These are phyloP conservation scores for Osmoderma eremita DNA, from an alignment of 2,888 invertebrate genomes.

Conservation along the genomic window DNA sequence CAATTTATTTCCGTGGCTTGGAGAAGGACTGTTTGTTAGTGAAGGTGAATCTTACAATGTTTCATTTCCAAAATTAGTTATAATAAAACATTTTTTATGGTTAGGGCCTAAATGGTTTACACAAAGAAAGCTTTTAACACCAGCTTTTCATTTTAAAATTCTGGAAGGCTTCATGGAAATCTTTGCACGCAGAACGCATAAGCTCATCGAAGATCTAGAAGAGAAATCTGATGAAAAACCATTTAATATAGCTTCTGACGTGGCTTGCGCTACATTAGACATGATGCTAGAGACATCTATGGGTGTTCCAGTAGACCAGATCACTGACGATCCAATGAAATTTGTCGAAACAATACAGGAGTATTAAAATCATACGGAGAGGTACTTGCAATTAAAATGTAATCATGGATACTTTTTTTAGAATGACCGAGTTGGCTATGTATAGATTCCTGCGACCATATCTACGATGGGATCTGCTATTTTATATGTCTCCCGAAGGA, in stretches of 20 bases:
- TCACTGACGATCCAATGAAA: constrained; percentile 49
- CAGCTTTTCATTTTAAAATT: constrained; percentile 57
- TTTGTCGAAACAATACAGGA: constrained; percentile 25
- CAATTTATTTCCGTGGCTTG: constrained; percentile 51
- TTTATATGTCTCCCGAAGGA: constrained; percentile 17
- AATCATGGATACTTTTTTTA: constrained; percentile 11
- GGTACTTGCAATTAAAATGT: background rate
- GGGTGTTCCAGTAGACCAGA: constrained; percentile 64
- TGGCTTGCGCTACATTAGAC: constrained; percentile 54
- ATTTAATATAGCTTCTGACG: constrained; percentile 54
- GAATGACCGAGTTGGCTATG: constrained; percentile 18
- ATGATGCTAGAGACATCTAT: constrained; percentile 67
- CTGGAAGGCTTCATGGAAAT: constrained; percentile 54
- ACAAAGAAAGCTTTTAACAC: constrained; percentile 49
- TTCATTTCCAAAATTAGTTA: constrained; percentile 50
- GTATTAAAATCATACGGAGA: background rate
- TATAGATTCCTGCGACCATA: constrained; percentile 16
- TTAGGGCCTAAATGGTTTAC: constrained; percentile 51
- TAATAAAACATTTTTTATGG: constrained; percentile 33
- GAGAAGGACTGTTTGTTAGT: constrained; percentile 52
- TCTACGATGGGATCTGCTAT: constrained; percentile 14
- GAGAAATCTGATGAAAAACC: constrained; percentile 51
- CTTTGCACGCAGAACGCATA: constrained; percentile 52
- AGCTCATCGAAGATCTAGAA: constrained; percentile 47
- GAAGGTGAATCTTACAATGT: constrained; percentile 44